A percentile compares a stretch with the other conserved stretches of the same genome.
These are phyloP conservation scores for Alligator sinensis DNA, from an alignment of 2,113 vertebrate genomes.

Conservation along the genomic window DNA sequence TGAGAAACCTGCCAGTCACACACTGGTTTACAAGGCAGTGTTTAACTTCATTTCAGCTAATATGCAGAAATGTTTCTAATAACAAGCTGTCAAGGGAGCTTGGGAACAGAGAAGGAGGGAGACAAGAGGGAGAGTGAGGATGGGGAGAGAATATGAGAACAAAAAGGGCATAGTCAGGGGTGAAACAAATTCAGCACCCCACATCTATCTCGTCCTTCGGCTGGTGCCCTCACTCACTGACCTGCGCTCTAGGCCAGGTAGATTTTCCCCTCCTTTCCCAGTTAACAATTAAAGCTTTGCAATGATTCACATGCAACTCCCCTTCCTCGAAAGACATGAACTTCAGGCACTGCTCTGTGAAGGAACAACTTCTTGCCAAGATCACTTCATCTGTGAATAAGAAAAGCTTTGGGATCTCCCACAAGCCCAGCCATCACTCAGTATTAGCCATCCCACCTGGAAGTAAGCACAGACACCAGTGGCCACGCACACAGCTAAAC, in stretches of 20 bases:
- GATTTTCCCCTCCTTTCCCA: background rate
- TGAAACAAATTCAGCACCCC: background rate
- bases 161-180: background rate
- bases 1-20: slow-evolving; percentile 54
- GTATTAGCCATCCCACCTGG: background rate
- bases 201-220: background rate
- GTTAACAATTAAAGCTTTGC: background rate
- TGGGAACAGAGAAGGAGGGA: background rate
- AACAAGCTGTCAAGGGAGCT: slow-evolving; percentile 54
- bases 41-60: slow-evolving; percentile 67
- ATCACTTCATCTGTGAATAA: background rate
- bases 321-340: background rate
- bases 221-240: background rate
- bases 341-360: background rate
- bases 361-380: background rate
- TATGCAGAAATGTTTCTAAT: slow-evolving; percentile 52
- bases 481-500: background rate
- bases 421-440: background rate
- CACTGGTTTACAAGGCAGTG: background rate
- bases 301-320: background rate
- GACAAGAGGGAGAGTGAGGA: slow-evolving; percentile 19
- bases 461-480: fast-evolving
- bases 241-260: background rate
- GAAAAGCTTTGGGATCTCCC: background rate
- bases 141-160: background rate